Base-by-base conservation (phyloP, 1,140 invertebrate species). In the Leguminivora glycinivorella region DNA sequence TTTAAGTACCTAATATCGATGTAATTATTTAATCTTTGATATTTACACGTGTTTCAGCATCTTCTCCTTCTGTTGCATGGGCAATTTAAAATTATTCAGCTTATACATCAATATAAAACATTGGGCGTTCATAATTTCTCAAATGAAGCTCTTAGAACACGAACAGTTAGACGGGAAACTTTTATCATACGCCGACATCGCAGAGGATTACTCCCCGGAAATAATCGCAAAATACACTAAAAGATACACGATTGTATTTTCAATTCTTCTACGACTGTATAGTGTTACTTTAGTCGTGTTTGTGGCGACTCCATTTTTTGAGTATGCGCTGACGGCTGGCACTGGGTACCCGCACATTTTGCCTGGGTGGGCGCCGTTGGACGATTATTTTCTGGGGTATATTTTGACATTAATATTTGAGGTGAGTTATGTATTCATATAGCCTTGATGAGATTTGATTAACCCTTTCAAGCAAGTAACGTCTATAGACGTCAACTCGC, bases 61-160 rank as follows among this genome's bases (percentile, higher is more conserved):
- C 5, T 56, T 86, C 7, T 75, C 79, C 0, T 89, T 89, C 69
- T 88, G 82, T 52, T 69, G 77, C 2, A 83, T 89, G 78, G 86
- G 84, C 3, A 56, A 83, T 3, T 25, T 84, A 0, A 89, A 89
- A 71, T 58, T 88, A 4, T 12, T 60, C 14, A 82, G 79, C 0
- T 66, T 89, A 19, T 70, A 72, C 6, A 9, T 24, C 6, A 74
- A 74, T 17, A 67, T 72, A n/a, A 43, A 75, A 17, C 60, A 38
- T 17, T 88, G 86, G 87, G 58, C 17, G 6, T 67, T 19, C 12
- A 38, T 89, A 6, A 67, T 84, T 2, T 71, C 68, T 7, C 71
- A 82, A 75, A 69, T 82, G 0, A 38, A 70, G 4, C 9, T 67
- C 24, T 72, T 88, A 56, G 87, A 89, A 80, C 68, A 72, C 1